Evolutionary conservation across 2,113 vertebrate genomes (phyloP), one percentile per base, ranked within the genome.

Genomic region (Geococcyx californianus): DNA sequence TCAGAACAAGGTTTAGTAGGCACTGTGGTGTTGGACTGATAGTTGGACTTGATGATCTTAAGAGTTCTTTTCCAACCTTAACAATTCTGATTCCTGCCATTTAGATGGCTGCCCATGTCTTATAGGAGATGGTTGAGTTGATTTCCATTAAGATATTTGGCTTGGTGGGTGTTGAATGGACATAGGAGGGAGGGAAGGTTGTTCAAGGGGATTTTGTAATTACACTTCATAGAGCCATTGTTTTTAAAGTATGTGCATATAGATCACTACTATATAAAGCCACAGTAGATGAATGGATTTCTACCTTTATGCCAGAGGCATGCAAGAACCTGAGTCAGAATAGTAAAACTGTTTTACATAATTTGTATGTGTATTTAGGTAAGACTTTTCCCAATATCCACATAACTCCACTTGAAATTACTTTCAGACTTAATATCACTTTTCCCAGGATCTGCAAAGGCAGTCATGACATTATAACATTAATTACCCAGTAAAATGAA

Each of bases 281-380:
- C 7, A 55, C 47, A 85, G 51, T 0, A 70, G 51, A 80, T 6
- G 21, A 95, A 79, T 12, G 31, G 60, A 85, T 75, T 62, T 63
- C 75, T 64, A 62, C 87, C 59, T 94, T 89, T 55, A 44, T 54
- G 85, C 92, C 82, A 64, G 59, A 74, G 93, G 84, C 90, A 56
- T 4, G 2, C 2, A 6, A 77, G 52, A 93, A 77, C 56, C 13
- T 1, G 8, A 81, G 51, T 47, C 64, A 63, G 73, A 89, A 84
- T 1, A 74, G 56, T 77, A 70, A 92, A 90, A 63, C 68, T 92
- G 80, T 34, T 94, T 87, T 75, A 62, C 69, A 92, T 89, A 64
- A 95, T 89, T 93, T 91, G 52, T 52, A 3, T 58, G 16, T 34
- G 63, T 78, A 72, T 91, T 94, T 44, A 95, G 84, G 54, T 40